Conservation (phyloP, 2,888 invertebrate species). For the Philhelius pedissequus region DNA sequence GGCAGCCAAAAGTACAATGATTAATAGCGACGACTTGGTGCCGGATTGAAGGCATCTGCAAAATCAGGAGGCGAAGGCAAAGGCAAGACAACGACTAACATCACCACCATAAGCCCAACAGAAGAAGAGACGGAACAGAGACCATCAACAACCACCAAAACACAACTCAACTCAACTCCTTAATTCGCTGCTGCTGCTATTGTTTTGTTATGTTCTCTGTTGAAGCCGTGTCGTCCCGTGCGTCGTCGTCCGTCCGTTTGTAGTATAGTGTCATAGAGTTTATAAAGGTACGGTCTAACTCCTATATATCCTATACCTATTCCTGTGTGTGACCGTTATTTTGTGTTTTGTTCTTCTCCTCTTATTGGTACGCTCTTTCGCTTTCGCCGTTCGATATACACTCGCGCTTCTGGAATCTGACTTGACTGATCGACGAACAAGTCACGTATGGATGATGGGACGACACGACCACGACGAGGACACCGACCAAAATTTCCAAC, state of each 20-base stretch:
- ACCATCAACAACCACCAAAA: slow-evolving; percentile 60
- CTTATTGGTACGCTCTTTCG: slow-evolving; percentile 17
- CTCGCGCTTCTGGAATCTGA: slow-evolving; percentile 48
- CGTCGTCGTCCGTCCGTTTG: neutral
- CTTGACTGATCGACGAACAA: slow-evolving; percentile 69
- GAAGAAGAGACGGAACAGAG: slow-evolving; percentile 11
- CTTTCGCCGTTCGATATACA: neutral
- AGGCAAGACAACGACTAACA: slow-evolving; percentile 20
- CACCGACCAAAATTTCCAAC: slow-evolving; percentile 62
- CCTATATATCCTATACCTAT: no score
- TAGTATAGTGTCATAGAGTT: neutral
- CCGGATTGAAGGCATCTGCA: slow-evolving; percentile 66
- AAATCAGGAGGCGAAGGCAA: slow-evolving; percentile 52
- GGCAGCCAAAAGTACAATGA: slow-evolving; percentile 79
- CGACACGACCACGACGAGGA: slow-evolving; percentile 61
- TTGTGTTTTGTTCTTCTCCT: slow-evolving; percentile 47
- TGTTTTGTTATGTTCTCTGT: slow-evolving; percentile 33
- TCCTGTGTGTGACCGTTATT: slow-evolving; percentile 26
- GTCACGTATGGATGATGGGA: slow-evolving; percentile 69
- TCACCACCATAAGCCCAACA: neutral
- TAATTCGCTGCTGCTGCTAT: slow-evolving; percentile 42
- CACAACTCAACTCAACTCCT: slow-evolving; percentile 54
- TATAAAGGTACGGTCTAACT: slow-evolving; percentile 11
- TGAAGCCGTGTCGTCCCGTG: slow-evolving; percentile 1
- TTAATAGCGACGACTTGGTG: slow-evolving; percentile 74